phyloP scores from a whole-genome alignment of 2,888 invertebrate species.

The Coecobrya sp. region DNA sequence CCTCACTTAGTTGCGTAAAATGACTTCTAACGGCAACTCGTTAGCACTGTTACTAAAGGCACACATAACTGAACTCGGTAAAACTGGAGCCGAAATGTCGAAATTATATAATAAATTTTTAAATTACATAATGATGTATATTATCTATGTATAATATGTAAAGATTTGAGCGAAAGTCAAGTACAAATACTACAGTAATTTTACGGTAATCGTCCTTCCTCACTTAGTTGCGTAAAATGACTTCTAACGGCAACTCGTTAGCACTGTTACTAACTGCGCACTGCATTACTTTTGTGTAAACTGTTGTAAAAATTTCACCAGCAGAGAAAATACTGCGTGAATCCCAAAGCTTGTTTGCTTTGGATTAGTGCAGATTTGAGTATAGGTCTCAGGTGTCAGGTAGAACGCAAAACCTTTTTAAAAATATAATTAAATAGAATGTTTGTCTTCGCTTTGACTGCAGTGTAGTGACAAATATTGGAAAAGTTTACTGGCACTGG shows the following conservation, averaged over 20 bases:
- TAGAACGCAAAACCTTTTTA: background rate
- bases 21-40: background rate
- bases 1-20: background rate
- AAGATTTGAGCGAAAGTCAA: background rate
- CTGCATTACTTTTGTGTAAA: background rate
- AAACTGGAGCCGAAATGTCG: too few species aligned
- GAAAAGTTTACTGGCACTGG: constrained; percentile 10
- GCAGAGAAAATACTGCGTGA: background rate
- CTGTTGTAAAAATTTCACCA: constrained; percentile 25
- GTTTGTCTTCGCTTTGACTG: background rate
- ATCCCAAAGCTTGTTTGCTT: background rate
- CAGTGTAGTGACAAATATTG: background rate
- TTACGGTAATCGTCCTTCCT: background rate
- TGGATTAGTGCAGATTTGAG: background rate
- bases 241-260: background rate
- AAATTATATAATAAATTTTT: too few species aligned
- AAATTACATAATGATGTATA: too few species aligned
- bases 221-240: background rate
- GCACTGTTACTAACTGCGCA: background rate
- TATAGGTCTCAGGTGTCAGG: too few species aligned
- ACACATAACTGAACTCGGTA: background rate
- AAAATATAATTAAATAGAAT: background rate
- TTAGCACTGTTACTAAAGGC: background rate
- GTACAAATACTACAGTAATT: background rate
- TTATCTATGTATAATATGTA: too few species aligned